Percentiles rank a stretch among this genome's conserved stretches.
These are phyloP conservation scores for Patella caerulea DNA, from an alignment of 2,888 invertebrate species.

Conservation along the genomic window DNA sequence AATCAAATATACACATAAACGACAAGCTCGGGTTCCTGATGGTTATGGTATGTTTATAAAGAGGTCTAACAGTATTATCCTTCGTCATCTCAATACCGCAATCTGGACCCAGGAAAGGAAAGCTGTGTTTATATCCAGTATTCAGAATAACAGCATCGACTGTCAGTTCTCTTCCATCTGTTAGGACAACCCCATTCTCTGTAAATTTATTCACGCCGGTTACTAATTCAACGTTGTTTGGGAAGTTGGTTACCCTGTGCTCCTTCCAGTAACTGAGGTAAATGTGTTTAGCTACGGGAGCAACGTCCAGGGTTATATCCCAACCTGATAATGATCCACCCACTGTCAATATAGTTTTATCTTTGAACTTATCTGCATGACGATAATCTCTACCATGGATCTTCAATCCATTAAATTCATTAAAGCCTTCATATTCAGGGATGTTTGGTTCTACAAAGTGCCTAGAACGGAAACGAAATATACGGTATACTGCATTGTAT, in stretches of 20 bases:
- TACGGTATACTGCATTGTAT: too few species aligned
- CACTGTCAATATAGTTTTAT: slow-evolving; percentile 81
- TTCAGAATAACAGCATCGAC: slow-evolving; percentile 81
- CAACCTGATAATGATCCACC: slow-evolving; percentile 92
- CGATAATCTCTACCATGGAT: slow-evolving; percentile 82
- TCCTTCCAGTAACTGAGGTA: slow-evolving; percentile 62
- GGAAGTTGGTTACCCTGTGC: slow-evolving; percentile 44
- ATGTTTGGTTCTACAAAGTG: too few species aligned
- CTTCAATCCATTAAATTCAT: too few species aligned
- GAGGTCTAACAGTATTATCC: slow-evolving; percentile 85
- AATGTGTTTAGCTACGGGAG: slow-evolving; percentile 71
- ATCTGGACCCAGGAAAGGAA: slow-evolving; percentile 81
- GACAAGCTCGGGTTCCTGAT: slow-evolving; percentile 85
- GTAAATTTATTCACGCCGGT: slow-evolving; percentile 54
- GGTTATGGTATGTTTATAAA: slow-evolving; percentile 89
- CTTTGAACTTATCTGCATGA: slow-evolving; percentile 79
- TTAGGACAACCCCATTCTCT: slow-evolving; percentile 65
- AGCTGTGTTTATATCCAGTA: slow-evolving; percentile 84
- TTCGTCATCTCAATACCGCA: slow-evolving; percentile 80
- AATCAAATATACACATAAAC: slow-evolving; percentile 86
- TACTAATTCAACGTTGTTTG: slow-evolving; percentile 58
- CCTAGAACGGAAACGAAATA: too few species aligned
- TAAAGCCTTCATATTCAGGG: too few species aligned
- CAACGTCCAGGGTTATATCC: slow-evolving; percentile 81
- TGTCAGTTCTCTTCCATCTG: slow-evolving; percentile 77